Evolutionary conservation across 1,140 invertebrate species (phyloP), one percentile per base, ranked within the genome.

Genomic region (Lepidostoma basale): DNA sequence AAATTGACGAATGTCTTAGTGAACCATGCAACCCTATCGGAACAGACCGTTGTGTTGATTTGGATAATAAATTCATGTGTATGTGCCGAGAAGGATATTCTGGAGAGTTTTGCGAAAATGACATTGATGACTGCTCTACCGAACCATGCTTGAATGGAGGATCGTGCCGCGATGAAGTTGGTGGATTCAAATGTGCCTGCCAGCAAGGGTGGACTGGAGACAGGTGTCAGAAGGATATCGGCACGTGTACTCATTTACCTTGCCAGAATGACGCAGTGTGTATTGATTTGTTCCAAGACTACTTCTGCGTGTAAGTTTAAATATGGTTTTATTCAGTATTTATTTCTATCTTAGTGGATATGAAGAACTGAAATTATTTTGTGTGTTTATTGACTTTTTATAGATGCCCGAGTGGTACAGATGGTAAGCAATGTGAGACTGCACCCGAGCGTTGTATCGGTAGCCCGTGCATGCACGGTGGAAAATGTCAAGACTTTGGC

Each of bases 401-500:
- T 62, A 88, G 89, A n/a, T 96, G 94, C 75, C 94, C 94, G 42
- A 95, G 92, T 65, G 94, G 94, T 74, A 96, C 94, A 2, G 94
- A 96, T 77, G 95, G 94, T 10, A 97, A 97, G 82, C 90, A 95
- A 75, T 98, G 96, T 78, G 94, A 98, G 81, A 96, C 93, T 0
- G 94, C 96, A 0, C 96, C 96, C 16, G 94, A 98, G 80, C 86
- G 96, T 56, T 98, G 96, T 75, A 95, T 98, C 69, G 96, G 96
- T 1, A 93, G 94, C 75, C 96, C 96, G 5, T 98, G 96, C 77
- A 96, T 96, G 92, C 94, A 98, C 74, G 92, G 92, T 44, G 96
- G 96, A 52, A 90, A 90, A 76, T 97, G 95, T 75, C 92, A 94
- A 82, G 96, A 98, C 77, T 98, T 94, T 76, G 96, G 96, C 12